phyloP scores from a whole-genome alignment of 2,888 invertebrate genomes.

The Laspeyria flexula region DNA sequence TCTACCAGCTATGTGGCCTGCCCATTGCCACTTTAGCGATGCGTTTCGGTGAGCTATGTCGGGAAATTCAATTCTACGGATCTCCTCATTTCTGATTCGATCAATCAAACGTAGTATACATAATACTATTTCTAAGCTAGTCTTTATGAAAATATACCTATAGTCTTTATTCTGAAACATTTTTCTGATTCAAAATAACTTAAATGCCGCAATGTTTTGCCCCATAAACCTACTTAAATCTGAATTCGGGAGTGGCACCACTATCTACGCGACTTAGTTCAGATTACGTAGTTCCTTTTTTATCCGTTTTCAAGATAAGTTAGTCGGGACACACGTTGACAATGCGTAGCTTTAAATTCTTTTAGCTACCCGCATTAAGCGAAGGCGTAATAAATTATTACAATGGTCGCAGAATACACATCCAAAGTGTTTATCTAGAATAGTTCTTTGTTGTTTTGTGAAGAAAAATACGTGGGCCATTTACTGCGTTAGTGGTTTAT shows the following conservation, averaged over 20 bases:
- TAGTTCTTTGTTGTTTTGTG: background rate
- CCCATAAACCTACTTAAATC: background rate
- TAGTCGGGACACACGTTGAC: too few relatives aligned
- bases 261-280: background rate
- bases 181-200: background rate
- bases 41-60: too few relatives aligned
- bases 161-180: background rate
- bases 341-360: conserved; percentile 1
- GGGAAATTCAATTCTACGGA: too few relatives aligned
- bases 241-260: background rate
- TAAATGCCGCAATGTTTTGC: background rate
- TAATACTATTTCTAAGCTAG: too few relatives aligned
- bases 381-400: conserved; percentile 1
- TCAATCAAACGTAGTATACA: too few relatives aligned
- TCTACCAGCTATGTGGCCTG: too few relatives aligned
- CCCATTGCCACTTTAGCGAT: too few relatives aligned
- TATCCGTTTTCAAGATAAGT: background rate
- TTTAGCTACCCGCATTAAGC: background rate
- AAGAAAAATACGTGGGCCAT: background rate
- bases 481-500: background rate
- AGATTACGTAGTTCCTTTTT: background rate
- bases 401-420: background rate
- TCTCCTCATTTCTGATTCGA: too few relatives aligned
- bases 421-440: conserved; percentile 1
- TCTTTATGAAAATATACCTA: background rate